Evolutionary conservation across 2,113 vertebrate genomes (phyloP).

Genomic region (Gymnorhina tibicen): DNA sequence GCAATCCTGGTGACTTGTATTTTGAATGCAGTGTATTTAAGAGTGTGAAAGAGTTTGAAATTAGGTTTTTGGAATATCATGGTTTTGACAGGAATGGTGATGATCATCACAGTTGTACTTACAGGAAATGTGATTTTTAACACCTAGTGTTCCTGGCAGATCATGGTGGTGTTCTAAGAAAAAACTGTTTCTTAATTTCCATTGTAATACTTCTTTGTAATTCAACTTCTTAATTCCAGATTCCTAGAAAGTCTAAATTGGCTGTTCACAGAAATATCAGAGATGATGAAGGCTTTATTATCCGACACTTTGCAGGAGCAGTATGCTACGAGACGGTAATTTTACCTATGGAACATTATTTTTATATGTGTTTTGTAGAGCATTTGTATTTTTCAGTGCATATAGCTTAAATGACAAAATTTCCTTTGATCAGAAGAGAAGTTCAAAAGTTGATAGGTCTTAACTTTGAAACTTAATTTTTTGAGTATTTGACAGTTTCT

Average conservation of each 20-base stretch:
- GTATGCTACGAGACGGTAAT: constrained; percentile 97
- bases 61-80: neutral
- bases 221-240: constrained; percentile 70
- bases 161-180: neutral
- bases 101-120: neutral
- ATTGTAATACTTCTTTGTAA: neutral
- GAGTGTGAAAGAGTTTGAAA: neutral
- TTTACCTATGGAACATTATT: neutral
- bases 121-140: neutral
- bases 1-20: neutral
- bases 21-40: neutral
- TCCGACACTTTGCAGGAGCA: constrained; percentile 96
- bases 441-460: neutral
- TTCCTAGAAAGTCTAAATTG: constrained; percentile 96
- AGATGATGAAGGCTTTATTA: constrained; percentile 95
- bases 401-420: neutral
- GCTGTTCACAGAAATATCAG: constrained; percentile 93
- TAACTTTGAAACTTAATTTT: neutral
- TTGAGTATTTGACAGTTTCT: neutral
- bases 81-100: neutral
- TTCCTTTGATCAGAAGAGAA: neutral
- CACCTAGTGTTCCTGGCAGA: neutral
- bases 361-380: neutral
- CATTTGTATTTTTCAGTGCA: neutral
- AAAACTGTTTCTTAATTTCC: neutral